Percentiles rank a stretch among this genome's conserved stretches.
Evolutionary conservation across 2,113 vertebrate species (phyloP).

Genomic region (Oplegnathus fasciatus): DNA sequence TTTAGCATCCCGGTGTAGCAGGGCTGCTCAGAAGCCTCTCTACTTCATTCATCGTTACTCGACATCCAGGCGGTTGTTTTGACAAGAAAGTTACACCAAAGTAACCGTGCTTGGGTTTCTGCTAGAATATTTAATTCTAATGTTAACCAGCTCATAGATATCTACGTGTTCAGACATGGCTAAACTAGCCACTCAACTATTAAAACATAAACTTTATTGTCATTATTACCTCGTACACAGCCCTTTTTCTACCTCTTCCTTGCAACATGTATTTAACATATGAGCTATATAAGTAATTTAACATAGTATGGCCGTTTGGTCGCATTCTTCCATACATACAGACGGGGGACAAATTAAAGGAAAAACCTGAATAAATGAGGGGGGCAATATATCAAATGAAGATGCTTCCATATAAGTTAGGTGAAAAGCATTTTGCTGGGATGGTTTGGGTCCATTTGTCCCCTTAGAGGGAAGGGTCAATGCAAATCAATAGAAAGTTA

Average conservation of each 20-base stretch:
- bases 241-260: not conserved
- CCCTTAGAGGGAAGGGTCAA: too few species aligned
- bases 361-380: too few species aligned
- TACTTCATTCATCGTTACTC: not conserved
- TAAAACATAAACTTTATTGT: not conserved
- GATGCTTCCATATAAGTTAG: too few species aligned
- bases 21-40: not conserved
- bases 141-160: not conserved
- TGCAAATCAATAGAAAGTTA: too few species aligned
- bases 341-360: too few species aligned
- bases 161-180: not conserved
- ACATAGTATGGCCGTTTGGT: not conserved
- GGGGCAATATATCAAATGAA: too few species aligned
- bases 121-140: not conserved
- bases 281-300: not conserved
- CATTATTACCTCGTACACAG: not conserved
- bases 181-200: not conserved
- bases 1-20: constrained; percentile 60
- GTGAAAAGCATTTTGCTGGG: too few species aligned
- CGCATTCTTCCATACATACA: not conserved
- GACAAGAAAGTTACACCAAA: not conserved
- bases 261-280: not conserved
- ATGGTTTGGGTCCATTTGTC: too few species aligned
- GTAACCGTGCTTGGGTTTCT: not conserved
- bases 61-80: not conserved